Evolutionary conservation across 2,797 vertebrate genomes (phyloP), one percentile per base, ranked within the genome.

Genomic region (Acropternis orthonyx): DNA sequence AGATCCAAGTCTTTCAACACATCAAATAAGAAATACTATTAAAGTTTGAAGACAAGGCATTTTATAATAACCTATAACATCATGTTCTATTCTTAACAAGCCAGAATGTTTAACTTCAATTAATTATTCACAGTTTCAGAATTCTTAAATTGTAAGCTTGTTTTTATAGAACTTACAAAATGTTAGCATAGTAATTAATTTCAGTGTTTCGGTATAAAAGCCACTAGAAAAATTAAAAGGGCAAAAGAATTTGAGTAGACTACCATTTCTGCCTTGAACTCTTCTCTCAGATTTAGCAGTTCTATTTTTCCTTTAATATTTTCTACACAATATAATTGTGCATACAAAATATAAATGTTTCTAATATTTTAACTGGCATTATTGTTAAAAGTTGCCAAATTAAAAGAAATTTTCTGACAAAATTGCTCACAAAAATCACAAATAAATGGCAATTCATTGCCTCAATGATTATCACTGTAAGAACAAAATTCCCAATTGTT

Each of bases 181-280:
- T 89, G 48, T 82, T 96, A 82, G 30, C 34, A 65, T 3, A 74
- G 32, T 78, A 89, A 94, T 88, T 90, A 84, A 82, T 90, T 88
- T 85, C n/a, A 41, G 18, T 59, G 30, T 69, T 87, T 88, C 39
- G 36, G 8, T 52, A 46, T 30, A 81, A 88, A 94, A 92, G 22
- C 5, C 61, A 85, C 56, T 44, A 85, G 15, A 82, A 94, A 92
- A 92, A 67, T 49, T 23, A 69, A 84, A 95, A 95, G 12, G 30
- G 16, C 39, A 62, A 73, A 92, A 79, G 28, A 24, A 58, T 65
- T 66, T 14, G 16, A 69, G 26, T 6, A 58, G 22, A 81, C 72
- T 49, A 41, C 6, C 3, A 27, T 81, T 72, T 75, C 24, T 68
- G 14, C 4, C 18, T 58, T 43, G 39, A 68, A 51, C 5, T 18